Evolutionary conservation across 2,113 vertebrate genomes (phyloP).

Genomic region (Callorhinus ursinus): DNA sequence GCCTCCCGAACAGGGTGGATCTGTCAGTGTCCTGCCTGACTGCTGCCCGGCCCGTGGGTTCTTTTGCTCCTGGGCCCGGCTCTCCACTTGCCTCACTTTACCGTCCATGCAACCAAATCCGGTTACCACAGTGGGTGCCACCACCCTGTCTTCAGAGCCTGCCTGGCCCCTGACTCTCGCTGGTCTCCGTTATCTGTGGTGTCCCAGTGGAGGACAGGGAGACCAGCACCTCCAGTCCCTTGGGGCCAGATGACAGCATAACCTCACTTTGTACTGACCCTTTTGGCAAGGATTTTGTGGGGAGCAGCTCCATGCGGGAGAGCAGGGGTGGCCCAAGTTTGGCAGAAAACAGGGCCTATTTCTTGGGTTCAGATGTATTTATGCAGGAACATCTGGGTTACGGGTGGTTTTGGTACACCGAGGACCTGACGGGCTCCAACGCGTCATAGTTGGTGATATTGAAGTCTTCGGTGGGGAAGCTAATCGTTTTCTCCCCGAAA

Average conservation of each 20-base stretch:
- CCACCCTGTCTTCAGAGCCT: neutral
- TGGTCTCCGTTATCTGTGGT: neutral
- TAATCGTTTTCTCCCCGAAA: no score
- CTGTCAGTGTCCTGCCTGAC: fast-evolving
- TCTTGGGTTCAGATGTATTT: neutral
- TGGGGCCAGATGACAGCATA: fast-evolving
- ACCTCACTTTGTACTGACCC: fast-evolving
- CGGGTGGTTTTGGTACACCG: fast-evolving
- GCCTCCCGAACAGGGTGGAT: fast-evolving
- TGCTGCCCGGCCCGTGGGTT: fast-evolving
- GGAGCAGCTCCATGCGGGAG: no score
- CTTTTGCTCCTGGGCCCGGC: neutral
- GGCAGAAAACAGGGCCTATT: no score
- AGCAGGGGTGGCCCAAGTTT: no score
- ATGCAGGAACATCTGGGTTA: neutral
- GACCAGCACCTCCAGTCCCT: fast-evolving
- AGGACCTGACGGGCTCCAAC: neutral
- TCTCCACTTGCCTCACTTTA: neutral
- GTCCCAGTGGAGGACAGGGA: neutral
- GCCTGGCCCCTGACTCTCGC: fast-evolving
- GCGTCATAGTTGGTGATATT: fast-evolving
- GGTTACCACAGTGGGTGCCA: fast-evolving
- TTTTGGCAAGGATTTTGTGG: neutral
- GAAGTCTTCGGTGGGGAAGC: neutral
- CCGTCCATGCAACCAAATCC: fast-evolving